Percentiles rank a stretch among this genome's conserved stretches.
These are phyloP conservation scores for Amazona finschi DNA, from an alignment of 2,797 vertebrate genomes.

Conservation along the genomic window DNA sequence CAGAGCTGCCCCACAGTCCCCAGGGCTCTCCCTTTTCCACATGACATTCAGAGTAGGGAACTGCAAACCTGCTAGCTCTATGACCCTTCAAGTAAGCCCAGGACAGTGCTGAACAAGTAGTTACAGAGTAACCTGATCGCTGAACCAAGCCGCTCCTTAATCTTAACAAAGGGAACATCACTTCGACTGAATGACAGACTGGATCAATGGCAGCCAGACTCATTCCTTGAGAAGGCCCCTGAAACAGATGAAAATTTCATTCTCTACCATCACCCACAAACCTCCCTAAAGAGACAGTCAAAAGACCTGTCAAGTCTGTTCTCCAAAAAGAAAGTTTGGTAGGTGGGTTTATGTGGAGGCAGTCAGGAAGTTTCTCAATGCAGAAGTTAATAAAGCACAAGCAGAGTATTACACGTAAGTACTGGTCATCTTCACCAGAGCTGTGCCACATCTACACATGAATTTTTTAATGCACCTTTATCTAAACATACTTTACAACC, in stretches of 20 bases:
- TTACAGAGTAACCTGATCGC: conserved; percentile 63
- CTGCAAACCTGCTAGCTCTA: neutral
- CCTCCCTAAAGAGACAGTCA: neutral
- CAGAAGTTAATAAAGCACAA: neutral
- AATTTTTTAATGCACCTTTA: neutral
- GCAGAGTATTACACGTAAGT: neutral
- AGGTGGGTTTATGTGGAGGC: neutral
- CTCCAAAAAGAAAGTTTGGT: neutral
- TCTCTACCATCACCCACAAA: neutral
- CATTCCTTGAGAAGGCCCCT: neutral
- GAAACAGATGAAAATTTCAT: neutral
- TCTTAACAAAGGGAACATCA: neutral
- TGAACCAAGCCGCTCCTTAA: conserved; percentile 37
- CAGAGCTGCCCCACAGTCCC: neutral
- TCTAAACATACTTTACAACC: neutral
- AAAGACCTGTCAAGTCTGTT: neutral
- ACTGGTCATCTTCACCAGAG: neutral
- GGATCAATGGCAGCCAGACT: neutral
- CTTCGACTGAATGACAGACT: neutral
- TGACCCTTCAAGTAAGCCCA: neutral
- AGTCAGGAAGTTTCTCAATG: neutral
- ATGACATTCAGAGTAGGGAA: neutral
- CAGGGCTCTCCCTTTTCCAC: neutral
- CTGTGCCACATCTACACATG: fast-evolving
- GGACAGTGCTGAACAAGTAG: neutral